Evolutionary conservation across 2,113 vertebrate species (phyloP).

Genomic region (Pyxicephalus adspersus): DNA sequence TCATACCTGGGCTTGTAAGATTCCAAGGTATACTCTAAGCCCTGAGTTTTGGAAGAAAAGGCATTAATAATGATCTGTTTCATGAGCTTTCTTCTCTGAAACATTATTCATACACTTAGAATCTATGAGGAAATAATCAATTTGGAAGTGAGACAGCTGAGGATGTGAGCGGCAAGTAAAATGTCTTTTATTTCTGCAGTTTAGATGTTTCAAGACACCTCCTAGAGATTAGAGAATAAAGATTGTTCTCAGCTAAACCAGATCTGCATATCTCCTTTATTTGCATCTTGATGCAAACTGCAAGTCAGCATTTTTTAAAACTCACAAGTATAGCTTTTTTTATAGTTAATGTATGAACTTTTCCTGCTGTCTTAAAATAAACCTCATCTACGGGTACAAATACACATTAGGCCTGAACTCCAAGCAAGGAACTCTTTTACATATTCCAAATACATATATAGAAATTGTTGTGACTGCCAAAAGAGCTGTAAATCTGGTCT

Average conservation of each 20-base stretch:
- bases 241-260: not conserved
- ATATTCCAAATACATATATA: too few relatives aligned
- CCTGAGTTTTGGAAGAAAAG: too few relatives aligned
- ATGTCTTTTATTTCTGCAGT: conserved; percentile 5
- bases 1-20: too few relatives aligned
- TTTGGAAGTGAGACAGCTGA: conserved; percentile 2
- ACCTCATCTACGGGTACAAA: too few relatives aligned
- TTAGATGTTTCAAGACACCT: not conserved
- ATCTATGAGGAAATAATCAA: conserved; percentile 12
- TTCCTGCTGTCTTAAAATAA: too few relatives aligned
- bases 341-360: too few relatives aligned
- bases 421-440: too few relatives aligned
- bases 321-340: too few relatives aligned
- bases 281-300: not conserved
- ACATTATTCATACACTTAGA: conserved; percentile 10
- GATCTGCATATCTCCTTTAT: not conserved
- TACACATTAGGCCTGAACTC: too few relatives aligned
- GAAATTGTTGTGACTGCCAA: too few relatives aligned
- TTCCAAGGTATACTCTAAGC: too few relatives aligned
- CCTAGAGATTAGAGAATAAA: conserved; percentile 1
- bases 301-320: not conserved
- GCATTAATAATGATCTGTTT: conserved; percentile 1
- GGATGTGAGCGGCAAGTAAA: not conserved
- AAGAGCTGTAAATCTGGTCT: too few relatives aligned
- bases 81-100: not conserved